These are phyloP conservation scores for Meloe dianella DNA, from an alignment of 2,888 invertebrate genomes.

Conservation along the genomic window DNA sequence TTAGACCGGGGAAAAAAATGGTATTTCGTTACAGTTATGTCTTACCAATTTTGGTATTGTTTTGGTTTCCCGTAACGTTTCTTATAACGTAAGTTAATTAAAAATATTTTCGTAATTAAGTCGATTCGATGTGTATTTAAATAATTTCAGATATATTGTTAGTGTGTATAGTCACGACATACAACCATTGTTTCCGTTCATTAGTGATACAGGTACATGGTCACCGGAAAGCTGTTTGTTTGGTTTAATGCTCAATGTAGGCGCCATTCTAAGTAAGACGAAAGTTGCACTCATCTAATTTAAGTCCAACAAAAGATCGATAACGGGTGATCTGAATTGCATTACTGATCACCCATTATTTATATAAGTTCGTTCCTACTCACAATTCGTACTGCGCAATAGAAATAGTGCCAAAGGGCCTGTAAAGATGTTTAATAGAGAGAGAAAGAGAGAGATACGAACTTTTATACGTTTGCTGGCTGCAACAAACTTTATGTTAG, in stretches of 20 bases:
- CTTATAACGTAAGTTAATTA: background rate
- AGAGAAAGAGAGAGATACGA: too few species aligned
- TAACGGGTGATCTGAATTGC: too few species aligned
- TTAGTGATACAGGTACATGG: constrained; percentile 74
- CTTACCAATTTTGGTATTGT: background rate
- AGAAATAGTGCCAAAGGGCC: too few species aligned
- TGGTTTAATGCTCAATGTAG: constrained; percentile 73
- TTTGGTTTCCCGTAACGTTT: background rate
- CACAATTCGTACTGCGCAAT: too few species aligned
- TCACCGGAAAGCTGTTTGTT: constrained; percentile 81
- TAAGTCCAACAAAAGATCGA: too few species aligned
- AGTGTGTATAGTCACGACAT: constrained; percentile 70
- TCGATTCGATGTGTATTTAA: too few species aligned
- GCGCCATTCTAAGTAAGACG: constrained; percentile 67
- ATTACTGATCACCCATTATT: too few species aligned
- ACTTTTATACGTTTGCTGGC: too few species aligned
- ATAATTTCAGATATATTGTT: constrained; percentile 64
- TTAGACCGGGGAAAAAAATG: background rate
- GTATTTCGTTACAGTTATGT: background rate
- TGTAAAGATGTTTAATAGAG: too few species aligned
- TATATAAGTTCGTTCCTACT: too few species aligned
- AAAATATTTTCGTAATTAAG: too few species aligned
- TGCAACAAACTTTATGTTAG: too few species aligned
- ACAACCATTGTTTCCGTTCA: constrained; percentile 72
- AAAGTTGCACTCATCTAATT: background rate